Evolutionary conservation across 2,113 vertebrate genomes (phyloP).

Genomic region (Stictonetta naevosa): DNA sequence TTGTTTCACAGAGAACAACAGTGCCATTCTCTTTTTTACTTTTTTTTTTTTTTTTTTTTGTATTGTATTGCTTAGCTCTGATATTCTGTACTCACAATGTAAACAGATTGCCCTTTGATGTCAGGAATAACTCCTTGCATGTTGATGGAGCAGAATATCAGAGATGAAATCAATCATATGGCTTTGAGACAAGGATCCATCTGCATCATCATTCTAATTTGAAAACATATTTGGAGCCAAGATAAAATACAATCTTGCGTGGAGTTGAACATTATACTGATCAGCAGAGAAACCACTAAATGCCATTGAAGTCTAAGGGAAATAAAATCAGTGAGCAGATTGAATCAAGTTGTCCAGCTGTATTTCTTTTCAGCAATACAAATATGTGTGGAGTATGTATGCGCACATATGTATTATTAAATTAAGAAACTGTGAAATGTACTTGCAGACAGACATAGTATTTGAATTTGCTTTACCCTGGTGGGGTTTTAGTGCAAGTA

Average conservation of each 20-base stretch:
- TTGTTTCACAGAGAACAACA: neutral
- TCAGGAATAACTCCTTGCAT: constrained; percentile 43
- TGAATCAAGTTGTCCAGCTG: neutral
- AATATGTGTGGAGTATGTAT: neutral
- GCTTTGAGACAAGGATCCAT: constrained; percentile 48
- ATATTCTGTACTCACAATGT: constrained; percentile 34
- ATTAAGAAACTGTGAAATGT: neutral
- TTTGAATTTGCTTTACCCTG: neutral
- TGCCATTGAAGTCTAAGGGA: neutral
- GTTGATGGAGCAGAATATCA: constrained; percentile 54
- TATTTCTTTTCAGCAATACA: neutral
- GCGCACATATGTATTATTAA: neutral
- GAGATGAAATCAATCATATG: constrained; percentile 61
- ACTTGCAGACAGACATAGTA: neutral
- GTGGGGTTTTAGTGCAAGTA: neutral
- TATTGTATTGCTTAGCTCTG: constrained; percentile 8
- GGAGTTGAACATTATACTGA: constrained; percentile 9
- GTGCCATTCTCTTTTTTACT: constrained; percentile 13
- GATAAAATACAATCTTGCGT: constrained; percentile 14
- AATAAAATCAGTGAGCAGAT: neutral
- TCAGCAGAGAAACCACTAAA: constrained; percentile 12
- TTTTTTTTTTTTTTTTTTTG: neutral
- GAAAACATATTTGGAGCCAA: constrained; percentile 39
- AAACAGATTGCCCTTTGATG: constrained; percentile 68
- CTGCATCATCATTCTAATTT: constrained; percentile 50